Evolutionary conservation across 2,113 vertebrate species (phyloP).

Genomic region (Nettapus auritus): DNA sequence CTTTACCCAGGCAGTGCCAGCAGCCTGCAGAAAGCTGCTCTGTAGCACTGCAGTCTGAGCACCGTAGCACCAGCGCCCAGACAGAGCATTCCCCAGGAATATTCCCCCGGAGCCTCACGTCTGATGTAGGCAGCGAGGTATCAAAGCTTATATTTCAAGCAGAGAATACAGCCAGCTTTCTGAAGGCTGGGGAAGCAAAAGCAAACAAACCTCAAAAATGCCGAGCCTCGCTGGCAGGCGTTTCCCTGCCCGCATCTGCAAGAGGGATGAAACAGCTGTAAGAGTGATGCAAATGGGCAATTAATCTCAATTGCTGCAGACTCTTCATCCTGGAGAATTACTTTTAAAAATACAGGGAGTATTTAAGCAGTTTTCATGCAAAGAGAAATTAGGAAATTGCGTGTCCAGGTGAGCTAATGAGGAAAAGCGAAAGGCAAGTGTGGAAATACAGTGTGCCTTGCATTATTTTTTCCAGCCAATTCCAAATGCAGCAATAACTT

Average conservation of each 20-base stretch:
- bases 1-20: neutral
- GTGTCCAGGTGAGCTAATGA: neutral
- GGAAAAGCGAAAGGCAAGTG: neutral
- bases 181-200: neutral
- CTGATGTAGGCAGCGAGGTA: neutral
- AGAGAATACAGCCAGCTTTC: neutral
- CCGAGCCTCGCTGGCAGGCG: fast-evolving
- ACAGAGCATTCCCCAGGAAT: neutral
- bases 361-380: neutral
- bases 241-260: neutral
- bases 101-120: neutral
- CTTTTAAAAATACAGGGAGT: neutral
- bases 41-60: neutral
- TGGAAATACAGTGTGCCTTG: neutral
- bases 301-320: neutral
- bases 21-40: neutral
- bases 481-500: neutral
- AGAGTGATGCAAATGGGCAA: neutral
- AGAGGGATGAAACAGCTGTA: neutral
- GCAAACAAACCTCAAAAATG: neutral
- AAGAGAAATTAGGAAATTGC: neutral
- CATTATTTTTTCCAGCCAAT: neutral
- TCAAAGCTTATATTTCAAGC: neutral
- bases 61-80: neutral
- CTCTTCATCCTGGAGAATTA: neutral